Base-by-base conservation (phyloP, 2,888 invertebrate genomes). In the Nysson spinosus region DNA sequence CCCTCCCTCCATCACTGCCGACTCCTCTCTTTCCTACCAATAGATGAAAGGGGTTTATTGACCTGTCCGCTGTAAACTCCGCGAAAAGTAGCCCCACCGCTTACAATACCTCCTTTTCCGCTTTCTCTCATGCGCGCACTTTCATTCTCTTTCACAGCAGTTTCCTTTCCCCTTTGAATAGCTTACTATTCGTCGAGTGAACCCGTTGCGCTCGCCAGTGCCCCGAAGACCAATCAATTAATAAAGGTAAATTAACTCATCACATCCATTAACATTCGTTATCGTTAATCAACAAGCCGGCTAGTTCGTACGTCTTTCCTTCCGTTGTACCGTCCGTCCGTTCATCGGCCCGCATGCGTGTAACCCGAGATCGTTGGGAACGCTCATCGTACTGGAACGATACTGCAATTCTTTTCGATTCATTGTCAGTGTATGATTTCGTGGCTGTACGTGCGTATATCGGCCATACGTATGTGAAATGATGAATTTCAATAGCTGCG, bases 191-290 rank as follows among this genome's bases (percentile, higher is more conserved):
- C 43, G 22, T 14, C 40, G 7, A 42, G 42, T 16, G 47, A 26
- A 22, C 34, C 22, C 37, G 32, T 39, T 16, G 30, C 16, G 14
- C 26, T 54, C 47, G 39, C 12, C 55, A 60, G 54, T 37, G 56
- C 42, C 54, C 65, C 61, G 67, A 78, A 79, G 82, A 72, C 81
- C 80, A 79, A 84, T 83, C 84, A 83, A 85, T 85, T 83, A 83
- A 85, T 82, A 80, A 81, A 83, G 83, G 79, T 79, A 79, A 83
- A 85, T 85, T 84, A 85, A 83, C 82, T 83, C 83, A 81, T 85
- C 80, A 78, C 78, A 78, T 77, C 76, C 78, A 80, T 83, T 85
- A 84, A 79, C 81, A 82, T 83, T 85, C 84, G 84, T 85, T 84
- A 82, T 84, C 77, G 79, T 83, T 79, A 83, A 85, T 83, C 69